A percentile compares a stretch with the other conserved stretches of the same genome.
These are phyloP conservation scores for Pyralis farinalis DNA, from an alignment of 2,888 invertebrate genomes.

Conservation along the genomic window DNA sequence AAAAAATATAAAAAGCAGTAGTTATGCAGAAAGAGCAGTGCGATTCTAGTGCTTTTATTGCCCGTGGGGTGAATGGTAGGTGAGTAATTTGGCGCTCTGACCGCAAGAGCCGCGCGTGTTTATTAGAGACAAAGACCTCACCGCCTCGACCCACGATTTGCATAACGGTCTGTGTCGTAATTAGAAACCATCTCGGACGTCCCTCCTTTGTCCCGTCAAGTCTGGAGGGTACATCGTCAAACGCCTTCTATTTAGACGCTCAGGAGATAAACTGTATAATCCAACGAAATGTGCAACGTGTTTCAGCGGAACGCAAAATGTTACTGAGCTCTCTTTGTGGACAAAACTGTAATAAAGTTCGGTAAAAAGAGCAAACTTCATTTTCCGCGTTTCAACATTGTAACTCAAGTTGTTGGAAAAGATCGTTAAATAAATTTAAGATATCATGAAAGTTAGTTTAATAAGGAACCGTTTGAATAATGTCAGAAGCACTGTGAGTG, in stretches of 20 bases:
- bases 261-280: constrained; percentile 52
- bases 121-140: constrained; percentile 74
- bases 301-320: constrained; percentile 22
- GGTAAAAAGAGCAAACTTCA: constrained; percentile 11
- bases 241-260: constrained; percentile 67
- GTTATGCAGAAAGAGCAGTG: constrained; percentile 55
- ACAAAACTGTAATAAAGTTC: constrained; percentile 18
- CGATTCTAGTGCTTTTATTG: constrained; percentile 60
- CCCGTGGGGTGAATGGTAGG: constrained; percentile 48
- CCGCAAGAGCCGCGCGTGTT: constrained; percentile 75
- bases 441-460: neutral
- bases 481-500: constrained; percentile 40
- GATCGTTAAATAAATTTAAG: constrained; percentile 4
- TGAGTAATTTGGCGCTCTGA: constrained; percentile 70
- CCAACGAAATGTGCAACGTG: constrained; percentile 47
- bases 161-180: constrained; percentile 78
- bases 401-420: constrained; percentile 8
- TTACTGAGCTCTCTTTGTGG: constrained; percentile 15
- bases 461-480: neutral
- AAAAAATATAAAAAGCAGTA: constrained; percentile 50
- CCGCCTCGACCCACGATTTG: constrained; percentile 67
- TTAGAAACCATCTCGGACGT: constrained; percentile 78
- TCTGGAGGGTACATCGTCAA: constrained; percentile 57
- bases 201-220: constrained; percentile 71
- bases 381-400: constrained; percentile 10